These are phyloP conservation scores for Imbricaverruca yamaguchii DNA, from an alignment of 2,888 invertebrate genomes.

Conservation along the genomic window DNA sequence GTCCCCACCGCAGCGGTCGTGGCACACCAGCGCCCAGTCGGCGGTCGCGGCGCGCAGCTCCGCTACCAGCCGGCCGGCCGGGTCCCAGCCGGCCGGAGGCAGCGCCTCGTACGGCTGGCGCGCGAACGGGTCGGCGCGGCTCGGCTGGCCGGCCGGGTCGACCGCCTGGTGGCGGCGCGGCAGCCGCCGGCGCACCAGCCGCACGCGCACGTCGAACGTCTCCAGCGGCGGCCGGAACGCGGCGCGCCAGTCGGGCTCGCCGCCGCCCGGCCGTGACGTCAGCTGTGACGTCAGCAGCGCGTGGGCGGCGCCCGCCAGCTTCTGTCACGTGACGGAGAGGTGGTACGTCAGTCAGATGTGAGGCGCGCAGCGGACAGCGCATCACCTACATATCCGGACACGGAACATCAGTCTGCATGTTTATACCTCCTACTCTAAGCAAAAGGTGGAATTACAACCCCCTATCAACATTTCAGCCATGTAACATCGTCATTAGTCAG, in stretches of 20 bases:
- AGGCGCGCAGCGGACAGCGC: too few relatives aligned
- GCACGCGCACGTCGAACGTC: constrained; percentile 69
- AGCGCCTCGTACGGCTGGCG: constrained; percentile 55
- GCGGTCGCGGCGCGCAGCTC: constrained; percentile 56
- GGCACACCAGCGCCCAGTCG: constrained; percentile 51
- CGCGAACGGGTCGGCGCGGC: constrained; percentile 53
- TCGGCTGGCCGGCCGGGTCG: constrained; percentile 54
- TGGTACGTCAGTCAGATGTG: not conserved
- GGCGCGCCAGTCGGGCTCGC: not conserved
- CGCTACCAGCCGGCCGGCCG: constrained; percentile 64
- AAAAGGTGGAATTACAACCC: too few relatives aligned
- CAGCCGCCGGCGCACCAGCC: constrained; percentile 48
- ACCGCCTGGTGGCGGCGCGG: constrained; percentile 47
- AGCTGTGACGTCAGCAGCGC: not conserved
- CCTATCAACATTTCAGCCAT: too few relatives aligned
- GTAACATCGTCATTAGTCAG: too few relatives aligned
- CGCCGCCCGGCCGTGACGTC: not conserved
- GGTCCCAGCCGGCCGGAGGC: constrained; percentile 61
- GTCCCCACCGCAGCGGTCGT: constrained; percentile 43
- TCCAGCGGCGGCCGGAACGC: constrained; percentile 57
- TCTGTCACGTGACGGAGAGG: not conserved
- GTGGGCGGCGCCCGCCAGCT: not conserved
- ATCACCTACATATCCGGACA: too few relatives aligned
- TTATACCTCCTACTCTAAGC: too few relatives aligned
- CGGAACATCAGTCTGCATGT: too few relatives aligned